A percentile compares a stretch with the other conserved stretches of the same genome.
phyloP scores from a whole-genome alignment of 2,888 invertebrate genomes.

The Ryuthela nishihirai region DNA sequence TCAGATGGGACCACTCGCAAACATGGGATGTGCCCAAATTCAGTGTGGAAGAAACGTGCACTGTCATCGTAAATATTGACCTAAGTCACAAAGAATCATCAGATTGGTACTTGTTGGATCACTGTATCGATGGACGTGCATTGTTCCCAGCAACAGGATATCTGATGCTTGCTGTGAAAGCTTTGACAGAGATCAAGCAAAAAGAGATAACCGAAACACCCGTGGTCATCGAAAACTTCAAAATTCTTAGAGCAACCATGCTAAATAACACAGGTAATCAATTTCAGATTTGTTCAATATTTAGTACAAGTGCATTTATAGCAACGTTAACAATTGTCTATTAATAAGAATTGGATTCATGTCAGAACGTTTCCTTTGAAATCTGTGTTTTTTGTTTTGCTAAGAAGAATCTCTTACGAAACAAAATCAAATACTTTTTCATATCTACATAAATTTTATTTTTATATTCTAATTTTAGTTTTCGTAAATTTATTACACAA shows the following conservation, averaged over 20 bases:
- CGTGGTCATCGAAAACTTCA: constrained; percentile 82
- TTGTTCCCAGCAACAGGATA: constrained; percentile 56
- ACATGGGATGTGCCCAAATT: constrained; percentile 82
- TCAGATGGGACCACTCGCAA: constrained; percentile 87
- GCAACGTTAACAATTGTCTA: too few relatives aligned
- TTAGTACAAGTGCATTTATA: too few relatives aligned
- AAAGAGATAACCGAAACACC: constrained; percentile 63
- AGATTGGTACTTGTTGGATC: constrained; percentile 66
- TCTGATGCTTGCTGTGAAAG: constrained; percentile 72
- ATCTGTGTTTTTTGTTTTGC: too few relatives aligned
- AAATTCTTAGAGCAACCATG: constrained; percentile 89
- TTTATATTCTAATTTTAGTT: too few relatives aligned
- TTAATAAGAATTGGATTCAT: too few relatives aligned
- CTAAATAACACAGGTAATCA: constrained; percentile 64
- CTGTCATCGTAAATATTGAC: constrained; percentile 67
- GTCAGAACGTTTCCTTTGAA: too few relatives aligned
- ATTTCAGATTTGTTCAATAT: too few relatives aligned
- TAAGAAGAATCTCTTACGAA: too few relatives aligned
- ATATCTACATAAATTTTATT: too few relatives aligned
- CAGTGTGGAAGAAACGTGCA: too few relatives aligned
- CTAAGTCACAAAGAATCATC: constrained; percentile 46
- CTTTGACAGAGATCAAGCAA: constrained; percentile 54
- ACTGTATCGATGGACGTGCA: constrained; percentile 55
- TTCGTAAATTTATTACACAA: too few relatives aligned
- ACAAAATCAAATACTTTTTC: too few relatives aligned